Evolutionary conservation across 2,888 invertebrate genomes (phyloP), one percentile per base, ranked within the genome.

Genomic region (Tupiocoris notatus): DNA sequence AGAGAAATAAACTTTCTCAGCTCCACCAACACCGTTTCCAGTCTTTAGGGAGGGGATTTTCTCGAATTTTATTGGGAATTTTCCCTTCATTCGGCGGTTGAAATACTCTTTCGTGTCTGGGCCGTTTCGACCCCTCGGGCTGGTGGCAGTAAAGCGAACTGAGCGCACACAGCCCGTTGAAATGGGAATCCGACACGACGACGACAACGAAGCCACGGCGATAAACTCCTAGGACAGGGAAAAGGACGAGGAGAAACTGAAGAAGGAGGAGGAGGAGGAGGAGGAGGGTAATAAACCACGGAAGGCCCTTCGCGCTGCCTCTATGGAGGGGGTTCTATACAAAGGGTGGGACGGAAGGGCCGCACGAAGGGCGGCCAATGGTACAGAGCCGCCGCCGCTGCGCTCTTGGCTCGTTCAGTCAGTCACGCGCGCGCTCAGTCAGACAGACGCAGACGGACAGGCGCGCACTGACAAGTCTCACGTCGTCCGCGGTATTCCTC

Each of bases 281-380:
- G 67, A 54, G 54, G 67, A 54, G 67, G 25, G 67, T 54, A 67
- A 67, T 67, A 67, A 67, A 67, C 67, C 67, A 67, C 67, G 67
- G 67, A n/a, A n/a, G n/a, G 54, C 67, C 56, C 67, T 67, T 67
- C 20, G 18, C 62, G n/a, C n/a, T n/a, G n/a, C n/a, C n/a, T n/a
- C n/a, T n/a, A n/a, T n/a, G 39, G 39, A 39, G 39, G 39, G 12
- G 39, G 39, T 3, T n/a, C n/a, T n/a, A 39, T 39, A 12, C 39
- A 22, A 21, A 56, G 56, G 67, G 67, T 20, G 56, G 67, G 67
- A 56, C 25, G n/a, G 67, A 56, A 54, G 67, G 54, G 39, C 39
- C 3, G 39, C 39, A 39, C 39, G 67, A 56, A 56, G 56, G 64
- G 67, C 39, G 39, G 39, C 39, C 39, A 39, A 39, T 39, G 6